Evolutionary conservation across 2,113 vertebrate genomes (phyloP).

Genomic region (Glaucidium brasilianum): DNA sequence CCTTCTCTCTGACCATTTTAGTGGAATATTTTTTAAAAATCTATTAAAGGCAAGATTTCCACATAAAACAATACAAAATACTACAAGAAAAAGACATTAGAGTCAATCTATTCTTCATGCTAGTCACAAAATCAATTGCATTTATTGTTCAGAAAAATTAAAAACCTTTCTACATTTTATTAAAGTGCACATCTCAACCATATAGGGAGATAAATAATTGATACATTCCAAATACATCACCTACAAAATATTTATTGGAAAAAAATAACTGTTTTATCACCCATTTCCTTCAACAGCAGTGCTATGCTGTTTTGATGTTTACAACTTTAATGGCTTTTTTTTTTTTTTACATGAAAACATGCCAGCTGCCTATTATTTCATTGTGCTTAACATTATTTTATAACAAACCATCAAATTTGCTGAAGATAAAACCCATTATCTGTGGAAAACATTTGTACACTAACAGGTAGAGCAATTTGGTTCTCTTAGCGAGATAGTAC

Average conservation of each 20-base stretch:
- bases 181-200: constrained; percentile 49
- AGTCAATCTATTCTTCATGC: constrained; percentile 51
- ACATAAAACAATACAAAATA: constrained; percentile 38
- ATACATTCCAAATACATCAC: constrained; percentile 38
- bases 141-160: constrained; percentile 69
- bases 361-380: constrained; percentile 3
- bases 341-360: not conserved
- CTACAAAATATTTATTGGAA: constrained; percentile 55
- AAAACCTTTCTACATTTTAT: constrained; percentile 62
- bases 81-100: constrained; percentile 33
- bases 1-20: not conserved
- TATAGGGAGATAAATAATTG: constrained; percentile 52
- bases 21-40: not conserved
- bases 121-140: constrained; percentile 65
- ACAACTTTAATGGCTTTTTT: not conserved
- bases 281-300: constrained; percentile 28
- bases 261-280: constrained; percentile 29
- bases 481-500: not conserved
- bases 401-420: not conserved
- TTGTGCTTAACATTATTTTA: constrained; percentile 51
- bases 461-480: not conserved
- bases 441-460: not conserved
- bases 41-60: constrained; percentile 21
- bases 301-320: not conserved
- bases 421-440: not conserved